Percentiles rank a stretch among this genome's conserved stretches.
phyloP scores from a whole-genome alignment of 30 jellyfish, hydroid and myxozoan genomes.

The Cassiopea xamachana region DNA sequence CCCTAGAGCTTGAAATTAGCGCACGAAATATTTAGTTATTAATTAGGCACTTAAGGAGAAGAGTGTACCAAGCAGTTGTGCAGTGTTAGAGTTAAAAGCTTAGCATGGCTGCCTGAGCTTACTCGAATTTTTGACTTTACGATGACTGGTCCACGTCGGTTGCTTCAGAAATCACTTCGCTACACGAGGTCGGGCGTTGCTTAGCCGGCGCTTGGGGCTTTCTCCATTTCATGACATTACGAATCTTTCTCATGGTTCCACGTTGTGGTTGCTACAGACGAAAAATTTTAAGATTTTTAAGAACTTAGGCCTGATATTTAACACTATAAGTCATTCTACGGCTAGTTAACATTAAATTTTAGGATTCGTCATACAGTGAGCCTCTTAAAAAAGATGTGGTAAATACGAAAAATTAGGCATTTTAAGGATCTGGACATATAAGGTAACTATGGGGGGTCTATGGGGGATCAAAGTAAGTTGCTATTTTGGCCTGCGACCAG shows the following conservation, averaged over 20 bases:
- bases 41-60: background rate
- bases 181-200: constrained; percentile 51
- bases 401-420: too few species aligned
- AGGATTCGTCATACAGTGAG: too few species aligned
- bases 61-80: background rate
- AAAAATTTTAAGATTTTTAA: constrained; percentile 22
- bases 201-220: constrained; percentile 57
- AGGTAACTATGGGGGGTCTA: too few species aligned
- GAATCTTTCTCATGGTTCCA: constrained; percentile 66
- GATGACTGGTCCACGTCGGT: background rate
- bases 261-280: constrained; percentile 60
- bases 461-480: too few species aligned
- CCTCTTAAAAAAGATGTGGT: too few species aligned
- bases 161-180: constrained; percentile 51
- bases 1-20: background rate
- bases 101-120: background rate
- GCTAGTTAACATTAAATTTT: too few species aligned
- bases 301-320: background rate
- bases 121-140: background rate
- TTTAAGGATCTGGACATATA: too few species aligned
- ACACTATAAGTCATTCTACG: background rate
- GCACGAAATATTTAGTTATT: too few species aligned
- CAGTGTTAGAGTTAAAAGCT: background rate
- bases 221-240: constrained; percentile 77
- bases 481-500: too few species aligned